Percentiles rank a stretch among this genome's conserved stretches.
phyloP scores from a whole-genome alignment of 2,888 invertebrate species.

The Sepiola atlantica region DNA sequence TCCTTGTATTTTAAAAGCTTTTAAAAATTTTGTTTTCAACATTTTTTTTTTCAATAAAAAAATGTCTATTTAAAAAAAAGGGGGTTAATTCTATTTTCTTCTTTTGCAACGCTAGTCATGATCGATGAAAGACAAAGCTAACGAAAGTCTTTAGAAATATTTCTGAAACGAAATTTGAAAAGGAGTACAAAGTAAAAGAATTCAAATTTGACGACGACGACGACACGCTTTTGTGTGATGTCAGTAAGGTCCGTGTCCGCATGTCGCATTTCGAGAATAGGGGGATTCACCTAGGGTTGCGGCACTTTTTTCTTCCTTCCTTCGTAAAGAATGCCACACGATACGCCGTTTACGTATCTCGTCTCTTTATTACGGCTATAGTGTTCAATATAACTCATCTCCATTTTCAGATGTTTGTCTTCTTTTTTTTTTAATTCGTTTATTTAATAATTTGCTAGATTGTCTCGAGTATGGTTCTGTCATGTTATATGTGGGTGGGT shows the following conservation, averaged over 20 bases:
- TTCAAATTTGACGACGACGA: not conserved
- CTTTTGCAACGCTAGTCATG: constrained; percentile 12
- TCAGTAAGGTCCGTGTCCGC: not conserved
- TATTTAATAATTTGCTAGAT: not conserved
- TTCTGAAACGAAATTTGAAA: not conserved
- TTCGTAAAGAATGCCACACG: not conserved
- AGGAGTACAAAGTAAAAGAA: not conserved
- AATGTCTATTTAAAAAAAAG: no score
- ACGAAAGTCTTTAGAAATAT: constrained; percentile 8
- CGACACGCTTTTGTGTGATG: not conserved
- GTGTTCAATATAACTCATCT: no score
- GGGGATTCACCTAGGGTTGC: not conserved
- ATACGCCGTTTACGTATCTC: not conserved
- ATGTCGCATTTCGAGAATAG: not conserved
- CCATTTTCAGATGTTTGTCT: no score
- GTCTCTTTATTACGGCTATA: not conserved
- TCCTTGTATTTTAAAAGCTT: not conserved
- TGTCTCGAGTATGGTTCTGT: no score
- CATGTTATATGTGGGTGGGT: no score
- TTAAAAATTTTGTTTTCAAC: no score
- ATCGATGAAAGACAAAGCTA: not conserved
- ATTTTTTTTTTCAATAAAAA: no score
- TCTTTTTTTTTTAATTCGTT: not conserved
- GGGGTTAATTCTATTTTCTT: not conserved
- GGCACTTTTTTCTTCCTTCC: constrained; percentile 4